Conservation (phyloP, 2,888 invertebrate species). For the Zeuzera pyrina region DNA sequence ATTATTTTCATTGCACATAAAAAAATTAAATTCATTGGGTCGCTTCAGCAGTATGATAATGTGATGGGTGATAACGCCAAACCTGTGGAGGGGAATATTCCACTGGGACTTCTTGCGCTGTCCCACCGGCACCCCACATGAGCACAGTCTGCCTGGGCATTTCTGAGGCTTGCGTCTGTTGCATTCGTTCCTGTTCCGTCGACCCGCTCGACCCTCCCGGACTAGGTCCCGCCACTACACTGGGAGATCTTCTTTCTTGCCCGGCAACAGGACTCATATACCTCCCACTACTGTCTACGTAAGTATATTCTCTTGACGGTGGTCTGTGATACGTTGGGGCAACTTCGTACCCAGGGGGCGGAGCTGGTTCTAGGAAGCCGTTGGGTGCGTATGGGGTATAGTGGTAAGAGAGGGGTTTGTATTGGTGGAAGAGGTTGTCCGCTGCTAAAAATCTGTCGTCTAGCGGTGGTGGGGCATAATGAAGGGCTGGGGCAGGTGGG, state of each 20-base stretch:
- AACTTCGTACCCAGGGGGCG: slow-evolving; percentile 73
- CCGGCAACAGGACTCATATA: slow-evolving; percentile 76
- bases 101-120: slow-evolving; percentile 57
- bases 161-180: slow-evolving; percentile 61
- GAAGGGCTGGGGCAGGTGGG: slow-evolving; percentile 78
- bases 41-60: slow-evolving; percentile 68
- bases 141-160: slow-evolving; percentile 90
- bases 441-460: slow-evolving; percentile 84
- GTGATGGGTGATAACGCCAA: slow-evolving; percentile 66
- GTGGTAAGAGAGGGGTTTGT: slow-evolving; percentile 89
- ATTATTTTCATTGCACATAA: slow-evolving; percentile 35
- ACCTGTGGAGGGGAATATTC: slow-evolving; percentile 68
- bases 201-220: slow-evolving; percentile 61
- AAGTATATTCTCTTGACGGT: slow-evolving; percentile 70
- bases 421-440: slow-evolving; percentile 92
- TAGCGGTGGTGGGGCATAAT: slow-evolving; percentile 76
- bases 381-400: slow-evolving; percentile 84
- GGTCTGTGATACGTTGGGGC: slow-evolving; percentile 78
- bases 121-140: slow-evolving; percentile 87
- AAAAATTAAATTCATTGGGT: slow-evolving; percentile 48
- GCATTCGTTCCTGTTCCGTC: slow-evolving; percentile 52
- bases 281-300: slow-evolving; percentile 71
- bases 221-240: slow-evolving; percentile 66
- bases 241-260: slow-evolving; percentile 76
- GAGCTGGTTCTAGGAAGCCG: slow-evolving; percentile 85